Conservation (phyloP, 2,797 vertebrate species). For the Pangasius macronema region DNA sequence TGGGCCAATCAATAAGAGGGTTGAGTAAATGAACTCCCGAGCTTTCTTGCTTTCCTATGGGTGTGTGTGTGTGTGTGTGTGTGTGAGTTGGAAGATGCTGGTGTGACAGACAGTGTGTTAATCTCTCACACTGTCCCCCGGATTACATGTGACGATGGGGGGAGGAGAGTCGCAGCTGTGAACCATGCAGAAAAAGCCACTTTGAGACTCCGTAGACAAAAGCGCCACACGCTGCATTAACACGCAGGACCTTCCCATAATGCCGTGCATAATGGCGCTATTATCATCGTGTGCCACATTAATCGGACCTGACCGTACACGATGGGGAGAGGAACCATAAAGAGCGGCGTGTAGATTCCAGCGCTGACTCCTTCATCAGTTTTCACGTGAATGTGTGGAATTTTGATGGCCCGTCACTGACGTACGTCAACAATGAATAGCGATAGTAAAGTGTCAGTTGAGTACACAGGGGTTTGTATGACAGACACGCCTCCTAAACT, state of each 20-base stretch:
- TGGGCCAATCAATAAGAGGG: constrained; percentile 14
- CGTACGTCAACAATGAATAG: background rate
- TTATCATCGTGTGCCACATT: constrained; percentile 33
- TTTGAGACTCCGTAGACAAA: constrained; percentile 47
- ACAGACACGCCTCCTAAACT: too few species aligned
- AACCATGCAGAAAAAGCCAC: constrained; percentile 16
- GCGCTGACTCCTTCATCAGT: background rate
- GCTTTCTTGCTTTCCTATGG: background rate
- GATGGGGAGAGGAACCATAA: background rate
- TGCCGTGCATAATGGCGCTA: constrained; percentile 39
- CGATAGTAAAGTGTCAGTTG: background rate
- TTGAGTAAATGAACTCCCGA: constrained; percentile 7
- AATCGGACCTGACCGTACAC: constrained; percentile 2
- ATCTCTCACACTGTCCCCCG: constrained; percentile 50
- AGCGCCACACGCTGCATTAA: constrained; percentile 32
- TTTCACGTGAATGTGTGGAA: background rate
- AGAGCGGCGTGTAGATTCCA: background rate
- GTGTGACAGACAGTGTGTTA: constrained; percentile 56
- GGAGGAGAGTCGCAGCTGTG: constrained; percentile 43
- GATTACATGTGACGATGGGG: constrained; percentile 39
- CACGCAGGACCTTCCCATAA: constrained; percentile 33
- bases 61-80: constrained; percentile 13
- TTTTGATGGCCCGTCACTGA: background rate
- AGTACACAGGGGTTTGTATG: too few species aligned
- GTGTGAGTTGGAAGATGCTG: constrained; percentile 23